Evolutionary conservation across 2,888 invertebrate species (phyloP).

Genomic region (Dolomedes plantarius): DNA sequence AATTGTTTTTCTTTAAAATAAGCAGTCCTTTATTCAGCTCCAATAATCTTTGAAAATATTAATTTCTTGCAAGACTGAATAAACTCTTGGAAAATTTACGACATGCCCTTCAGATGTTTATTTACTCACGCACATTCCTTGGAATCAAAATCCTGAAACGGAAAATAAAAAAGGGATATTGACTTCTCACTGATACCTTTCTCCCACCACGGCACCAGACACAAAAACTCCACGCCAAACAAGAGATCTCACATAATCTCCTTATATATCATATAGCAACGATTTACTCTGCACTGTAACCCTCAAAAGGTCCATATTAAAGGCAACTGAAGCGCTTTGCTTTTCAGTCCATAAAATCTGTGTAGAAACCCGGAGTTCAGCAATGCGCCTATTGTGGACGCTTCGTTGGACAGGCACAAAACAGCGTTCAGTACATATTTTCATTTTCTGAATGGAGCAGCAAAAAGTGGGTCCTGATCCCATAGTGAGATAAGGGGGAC

Average conservation of each 20-base stretch:
- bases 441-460: conserved; percentile 4
- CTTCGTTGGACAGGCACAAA: conserved; percentile 34
- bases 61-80: too few species aligned
- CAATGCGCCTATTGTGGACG: conserved; percentile 28
- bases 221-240: not conserved
- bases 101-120: too few species aligned
- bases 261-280: conserved; percentile 3
- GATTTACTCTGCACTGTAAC: not conserved
- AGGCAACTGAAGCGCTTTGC: conserved; percentile 10
- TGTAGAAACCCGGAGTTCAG: not conserved
- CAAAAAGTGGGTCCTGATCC: conserved; percentile 16
- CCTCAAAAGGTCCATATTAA: conserved; percentile 19
- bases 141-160: not conserved
- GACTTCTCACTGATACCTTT: too few species aligned
- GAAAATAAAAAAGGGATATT: too few species aligned
- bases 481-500: conserved; percentile 17
- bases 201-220: not conserved
- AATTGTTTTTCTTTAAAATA: too few species aligned
- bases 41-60: too few species aligned
- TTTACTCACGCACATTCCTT: not conserved
- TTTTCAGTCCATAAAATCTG: conserved; percentile 48
- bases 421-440: conserved; percentile 7
- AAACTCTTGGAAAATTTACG: not conserved
- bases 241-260: not conserved
- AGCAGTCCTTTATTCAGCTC: too few species aligned